Conservation (phyloP, 1,140 invertebrate species). For the Hormaphis cornu region DNA sequence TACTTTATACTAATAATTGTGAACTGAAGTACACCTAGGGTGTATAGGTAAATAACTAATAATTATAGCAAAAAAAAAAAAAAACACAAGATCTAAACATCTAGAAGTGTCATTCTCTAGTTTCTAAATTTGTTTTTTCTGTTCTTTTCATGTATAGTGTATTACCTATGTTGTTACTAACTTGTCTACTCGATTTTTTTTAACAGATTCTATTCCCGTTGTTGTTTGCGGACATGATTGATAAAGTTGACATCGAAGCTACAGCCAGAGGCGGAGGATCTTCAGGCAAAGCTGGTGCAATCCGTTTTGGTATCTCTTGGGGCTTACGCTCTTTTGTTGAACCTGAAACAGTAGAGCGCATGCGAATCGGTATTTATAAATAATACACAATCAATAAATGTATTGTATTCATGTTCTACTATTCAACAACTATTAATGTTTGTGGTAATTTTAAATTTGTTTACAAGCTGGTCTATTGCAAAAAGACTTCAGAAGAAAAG, state of each 20-base stretch:
- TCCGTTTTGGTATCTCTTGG: constrained; percentile 74
- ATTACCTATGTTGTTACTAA: background rate
- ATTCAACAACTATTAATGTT: background rate
- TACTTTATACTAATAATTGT: no score
- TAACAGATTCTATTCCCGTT: constrained; percentile 73
- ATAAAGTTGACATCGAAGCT: constrained; percentile 75
- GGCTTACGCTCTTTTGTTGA: constrained; percentile 73
- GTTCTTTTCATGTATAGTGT: no score
- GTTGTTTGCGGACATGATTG: constrained; percentile 62
- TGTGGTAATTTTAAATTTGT: constrained; percentile 7
- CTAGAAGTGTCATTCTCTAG: no score
- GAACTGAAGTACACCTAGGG: no score
- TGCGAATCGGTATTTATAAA: constrained; percentile 64
- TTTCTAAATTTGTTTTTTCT: no score
- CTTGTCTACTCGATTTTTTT: background rate
- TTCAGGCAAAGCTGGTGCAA: constrained; percentile 69
- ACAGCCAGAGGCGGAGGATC: constrained; percentile 53
- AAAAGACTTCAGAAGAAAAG: constrained; percentile 63
- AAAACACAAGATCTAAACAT: no score
- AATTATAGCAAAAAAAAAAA: no score
- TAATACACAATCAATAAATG: background rate
- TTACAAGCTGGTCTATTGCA: constrained; percentile 75
- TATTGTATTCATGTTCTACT: no score
- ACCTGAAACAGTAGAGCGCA: constrained; percentile 62
- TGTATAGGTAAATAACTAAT: no score